These are phyloP conservation scores for Rhinoderma darwinii DNA, from an alignment of 2,113 vertebrate species.

Conservation along the genomic window DNA sequence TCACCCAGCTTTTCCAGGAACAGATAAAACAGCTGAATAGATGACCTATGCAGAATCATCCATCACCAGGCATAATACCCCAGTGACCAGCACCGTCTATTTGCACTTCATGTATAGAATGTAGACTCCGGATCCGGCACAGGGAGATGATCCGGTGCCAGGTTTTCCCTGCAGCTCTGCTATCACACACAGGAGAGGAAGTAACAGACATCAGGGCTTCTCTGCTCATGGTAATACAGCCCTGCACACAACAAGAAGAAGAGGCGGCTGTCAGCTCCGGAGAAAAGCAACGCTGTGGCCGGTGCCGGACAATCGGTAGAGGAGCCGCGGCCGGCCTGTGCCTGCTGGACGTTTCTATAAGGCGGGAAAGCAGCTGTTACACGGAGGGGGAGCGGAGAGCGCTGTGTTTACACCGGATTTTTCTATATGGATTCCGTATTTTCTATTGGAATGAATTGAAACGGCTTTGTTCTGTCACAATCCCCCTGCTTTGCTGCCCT, in stretches of 20 bases:
- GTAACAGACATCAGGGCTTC: constrained; percentile 49
- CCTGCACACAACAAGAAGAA: constrained; percentile 15
- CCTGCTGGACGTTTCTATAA: neutral
- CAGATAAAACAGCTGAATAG: no score
- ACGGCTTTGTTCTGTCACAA: neutral
- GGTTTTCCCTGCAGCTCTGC: constrained; percentile 24
- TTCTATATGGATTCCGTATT: neutral
- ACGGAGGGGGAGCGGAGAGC: constrained; percentile 2
- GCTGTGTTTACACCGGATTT: neutral
- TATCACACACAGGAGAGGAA: constrained; percentile 56
- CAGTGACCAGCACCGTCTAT: neutral
- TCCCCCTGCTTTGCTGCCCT: neutral
- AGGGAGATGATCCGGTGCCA: constrained; percentile 55
- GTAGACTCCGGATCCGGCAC: constrained; percentile 36
- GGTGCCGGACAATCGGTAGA: neutral
- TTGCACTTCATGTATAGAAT: neutral
- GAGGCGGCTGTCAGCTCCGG: constrained; percentile 45
- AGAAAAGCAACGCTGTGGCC: neutral
- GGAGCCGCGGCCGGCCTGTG: neutral
- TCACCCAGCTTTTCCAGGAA: no score
- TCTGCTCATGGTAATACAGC: constrained; percentile 48
- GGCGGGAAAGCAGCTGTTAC: neutral
- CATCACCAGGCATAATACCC: no score
- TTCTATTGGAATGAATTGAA: neutral
- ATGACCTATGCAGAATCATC: no score